Conservation (phyloP, 2,888 invertebrate species). For the Platycnemis pennipes region DNA sequence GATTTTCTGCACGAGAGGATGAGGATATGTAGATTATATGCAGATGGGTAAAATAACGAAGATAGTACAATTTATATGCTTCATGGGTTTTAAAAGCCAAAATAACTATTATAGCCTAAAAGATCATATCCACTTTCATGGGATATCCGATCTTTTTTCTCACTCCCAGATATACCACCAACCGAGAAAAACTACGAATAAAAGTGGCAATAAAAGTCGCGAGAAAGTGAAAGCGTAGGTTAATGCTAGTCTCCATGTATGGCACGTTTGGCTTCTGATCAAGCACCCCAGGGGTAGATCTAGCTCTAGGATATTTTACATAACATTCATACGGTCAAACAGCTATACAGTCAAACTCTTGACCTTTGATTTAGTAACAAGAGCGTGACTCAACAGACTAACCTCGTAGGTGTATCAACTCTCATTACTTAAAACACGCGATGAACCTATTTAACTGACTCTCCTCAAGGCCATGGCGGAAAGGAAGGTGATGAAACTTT, state of each 20-base stretch:
- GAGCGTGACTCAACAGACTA: neutral
- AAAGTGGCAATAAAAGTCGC: neutral
- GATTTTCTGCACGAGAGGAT: too few species aligned
- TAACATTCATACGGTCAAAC: neutral
- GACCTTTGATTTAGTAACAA: neutral
- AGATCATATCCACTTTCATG: neutral
- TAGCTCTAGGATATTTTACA: neutral
- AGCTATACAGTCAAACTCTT: too few species aligned
- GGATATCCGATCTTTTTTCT: neutral
- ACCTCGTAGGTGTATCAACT: neutral
- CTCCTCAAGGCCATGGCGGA: neutral
- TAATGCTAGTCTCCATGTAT: neutral
- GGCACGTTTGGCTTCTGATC: neutral
- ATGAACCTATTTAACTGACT: neutral
- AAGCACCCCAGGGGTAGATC: neutral
- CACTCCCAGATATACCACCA: neutral
- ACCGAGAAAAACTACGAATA: neutral
- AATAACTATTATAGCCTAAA: too few species aligned
- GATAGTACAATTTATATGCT: too few species aligned
- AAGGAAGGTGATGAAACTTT: neutral
- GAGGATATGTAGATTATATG: too few species aligned
- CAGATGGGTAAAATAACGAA: too few species aligned
- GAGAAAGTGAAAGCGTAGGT: neutral
- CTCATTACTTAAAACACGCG: neutral
- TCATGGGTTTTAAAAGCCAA: too few species aligned